These are phyloP conservation scores for Malurus melanocephalus DNA, from an alignment of 2,113 vertebrate species.

Conservation along the genomic window DNA sequence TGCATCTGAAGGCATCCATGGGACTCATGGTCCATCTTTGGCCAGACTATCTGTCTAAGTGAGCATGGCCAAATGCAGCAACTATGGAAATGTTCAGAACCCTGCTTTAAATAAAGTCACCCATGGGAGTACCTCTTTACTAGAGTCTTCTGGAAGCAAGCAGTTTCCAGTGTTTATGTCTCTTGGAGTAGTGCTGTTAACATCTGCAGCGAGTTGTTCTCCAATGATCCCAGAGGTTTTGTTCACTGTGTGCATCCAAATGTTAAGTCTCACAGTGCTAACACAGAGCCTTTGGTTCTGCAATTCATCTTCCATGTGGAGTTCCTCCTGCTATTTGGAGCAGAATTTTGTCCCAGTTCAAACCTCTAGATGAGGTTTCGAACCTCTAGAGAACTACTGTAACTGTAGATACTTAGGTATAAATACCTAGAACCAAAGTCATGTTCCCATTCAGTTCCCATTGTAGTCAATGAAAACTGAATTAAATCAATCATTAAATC, in stretches of 20 bases:
- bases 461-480: background rate
- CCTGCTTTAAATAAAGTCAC: background rate
- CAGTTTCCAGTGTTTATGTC: background rate
- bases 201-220: rapidly evolving
- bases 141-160: background rate
- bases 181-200: background rate
- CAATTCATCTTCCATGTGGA: background rate
- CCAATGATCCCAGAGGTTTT: background rate
- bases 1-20: background rate
- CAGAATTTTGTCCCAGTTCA: background rate
- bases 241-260: background rate
- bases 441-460: background rate
- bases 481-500: too few relatives aligned
- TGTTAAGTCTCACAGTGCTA: background rate
- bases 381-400: background rate
- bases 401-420: background rate
- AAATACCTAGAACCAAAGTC: background rate
- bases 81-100: background rate
- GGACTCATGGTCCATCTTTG: background rate
- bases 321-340: background rate
- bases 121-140: background rate
- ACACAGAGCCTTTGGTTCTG: background rate
- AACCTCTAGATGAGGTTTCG: background rate
- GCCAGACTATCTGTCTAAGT: background rate
- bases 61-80: background rate